These are phyloP conservation scores for Actenoides hombroni DNA, from an alignment of 2,113 vertebrate genomes.

Conservation along the genomic window DNA sequence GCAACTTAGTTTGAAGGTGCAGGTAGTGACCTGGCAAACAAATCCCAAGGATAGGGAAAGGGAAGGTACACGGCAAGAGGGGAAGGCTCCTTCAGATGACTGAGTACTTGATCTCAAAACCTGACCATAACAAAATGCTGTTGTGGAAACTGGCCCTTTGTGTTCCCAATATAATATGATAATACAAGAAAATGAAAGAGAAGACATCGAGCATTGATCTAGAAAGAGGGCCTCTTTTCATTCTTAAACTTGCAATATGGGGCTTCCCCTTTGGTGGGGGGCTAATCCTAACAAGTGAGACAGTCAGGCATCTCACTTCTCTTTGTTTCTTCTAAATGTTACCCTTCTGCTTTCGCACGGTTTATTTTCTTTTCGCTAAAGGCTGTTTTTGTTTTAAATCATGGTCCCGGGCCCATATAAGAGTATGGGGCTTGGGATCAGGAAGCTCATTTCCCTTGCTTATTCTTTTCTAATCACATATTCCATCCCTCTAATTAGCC, in stretches of 20 bases:
- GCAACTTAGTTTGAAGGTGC: neutral
- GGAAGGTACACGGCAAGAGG: fast-evolving
- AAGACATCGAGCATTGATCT: neutral
- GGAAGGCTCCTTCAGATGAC: neutral
- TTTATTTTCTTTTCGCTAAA: neutral
- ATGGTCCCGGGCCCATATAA: fast-evolving
- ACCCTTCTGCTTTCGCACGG: neutral
- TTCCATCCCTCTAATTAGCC: neutral
- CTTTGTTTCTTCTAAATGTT: neutral
- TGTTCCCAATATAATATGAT: fast-evolving
- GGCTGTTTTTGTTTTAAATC: neutral
- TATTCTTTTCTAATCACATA: fast-evolving
- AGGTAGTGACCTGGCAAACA: neutral
- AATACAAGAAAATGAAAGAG: too few species aligned
- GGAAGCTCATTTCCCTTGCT: neutral
- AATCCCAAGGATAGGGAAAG: neutral
- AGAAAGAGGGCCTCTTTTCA: neutral
- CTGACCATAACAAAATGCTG: neutral
- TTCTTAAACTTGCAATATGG: fast-evolving
- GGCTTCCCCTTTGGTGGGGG: neutral
- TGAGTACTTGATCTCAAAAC: neutral
- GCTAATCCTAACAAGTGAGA: neutral
- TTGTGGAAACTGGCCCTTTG: neutral
- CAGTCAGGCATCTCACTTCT: neutral
- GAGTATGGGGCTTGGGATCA: fast-evolving